Evolutionary conservation across 1,140 invertebrate species (phyloP).

Genomic region (Coptotermes formosanus): DNA sequence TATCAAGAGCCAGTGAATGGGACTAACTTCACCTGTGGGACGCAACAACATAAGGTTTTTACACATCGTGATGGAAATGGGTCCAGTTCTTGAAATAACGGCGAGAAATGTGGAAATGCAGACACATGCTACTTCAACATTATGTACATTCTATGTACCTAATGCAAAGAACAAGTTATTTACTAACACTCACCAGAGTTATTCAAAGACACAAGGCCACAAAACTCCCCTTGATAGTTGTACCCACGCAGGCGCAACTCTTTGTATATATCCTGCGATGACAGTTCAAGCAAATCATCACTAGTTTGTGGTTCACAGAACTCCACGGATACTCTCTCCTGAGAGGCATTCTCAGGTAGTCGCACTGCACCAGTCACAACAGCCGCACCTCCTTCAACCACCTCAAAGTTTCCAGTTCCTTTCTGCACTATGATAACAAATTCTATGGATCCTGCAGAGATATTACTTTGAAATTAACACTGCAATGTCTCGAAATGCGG

Average conservation of each 20-base stretch:
- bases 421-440: slow-evolving; percentile 79
- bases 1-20: no score
- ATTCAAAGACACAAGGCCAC: slow-evolving; percentile 57
- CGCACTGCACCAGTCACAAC: slow-evolving; percentile 76
- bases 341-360: slow-evolving; percentile 49
- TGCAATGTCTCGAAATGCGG: no score
- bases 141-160: no score
- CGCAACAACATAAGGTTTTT: no score
- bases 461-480: background rate
- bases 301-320: slow-evolving; percentile 43
- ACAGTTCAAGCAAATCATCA: slow-evolving; percentile 49
- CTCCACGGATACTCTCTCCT: slow-evolving; percentile 49
- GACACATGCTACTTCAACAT: no score
- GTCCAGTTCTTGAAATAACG: no score
- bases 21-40: no score
- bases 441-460: slow-evolving; percentile 55
- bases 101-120: no score
- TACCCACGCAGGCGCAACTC: slow-evolving; percentile 89
- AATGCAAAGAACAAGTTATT: background rate
- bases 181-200: slow-evolving; percentile 44
- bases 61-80: no score
- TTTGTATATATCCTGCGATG: slow-evolving; percentile 84
- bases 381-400: slow-evolving; percentile 73
- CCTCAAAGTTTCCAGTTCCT: slow-evolving; percentile 80
- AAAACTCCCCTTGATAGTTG: slow-evolving; percentile 80